A percentile compares a stretch with the other conserved stretches of the same genome.
Evolutionary conservation across 2,888 invertebrate genomes (phyloP).

Genomic region (Phaedon cochleariae): DNA sequence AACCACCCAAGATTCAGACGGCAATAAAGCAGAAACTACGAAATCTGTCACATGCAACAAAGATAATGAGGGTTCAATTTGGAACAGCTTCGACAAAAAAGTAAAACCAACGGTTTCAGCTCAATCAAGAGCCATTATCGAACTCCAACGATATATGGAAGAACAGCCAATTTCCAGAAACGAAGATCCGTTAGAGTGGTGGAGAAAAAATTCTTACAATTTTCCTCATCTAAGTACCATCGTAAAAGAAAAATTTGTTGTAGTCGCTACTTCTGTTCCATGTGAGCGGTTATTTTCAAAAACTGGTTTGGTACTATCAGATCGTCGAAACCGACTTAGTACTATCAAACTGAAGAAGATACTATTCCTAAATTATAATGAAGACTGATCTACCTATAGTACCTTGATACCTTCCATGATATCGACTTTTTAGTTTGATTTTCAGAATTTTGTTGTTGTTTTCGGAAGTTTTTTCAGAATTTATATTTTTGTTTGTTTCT

Average conservation of each 20-base stretch:
- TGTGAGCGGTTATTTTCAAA: slow-evolving; percentile 28
- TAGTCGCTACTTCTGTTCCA: slow-evolving; percentile 29
- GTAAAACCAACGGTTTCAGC: slow-evolving; percentile 17
- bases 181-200: slow-evolving; percentile 35
- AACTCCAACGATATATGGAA: slow-evolving; percentile 35
- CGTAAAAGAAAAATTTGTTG: slow-evolving; percentile 27
- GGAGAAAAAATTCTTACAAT: slow-evolving; percentile 34
- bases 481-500: no score
- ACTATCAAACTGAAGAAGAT: no score
- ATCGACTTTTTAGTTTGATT: no score
- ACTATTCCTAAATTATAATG: no score
- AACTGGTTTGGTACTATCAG: no score
- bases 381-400: no score
- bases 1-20: slow-evolving; percentile 2
- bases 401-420: no score
- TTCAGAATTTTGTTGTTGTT: no score
- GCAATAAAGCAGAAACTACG: background rate
- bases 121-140: slow-evolving; percentile 34
- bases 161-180: slow-evolving; percentile 26
- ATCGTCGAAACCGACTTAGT: no score
- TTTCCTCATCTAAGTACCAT: slow-evolving; percentile 27
- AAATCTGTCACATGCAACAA: no score
- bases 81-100: slow-evolving; percentile 20
- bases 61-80: slow-evolving; percentile 16
- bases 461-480: no score